phyloP scores from a whole-genome alignment of 1,140 invertebrate genomes.

The Hycleus phaleratus region DNA sequence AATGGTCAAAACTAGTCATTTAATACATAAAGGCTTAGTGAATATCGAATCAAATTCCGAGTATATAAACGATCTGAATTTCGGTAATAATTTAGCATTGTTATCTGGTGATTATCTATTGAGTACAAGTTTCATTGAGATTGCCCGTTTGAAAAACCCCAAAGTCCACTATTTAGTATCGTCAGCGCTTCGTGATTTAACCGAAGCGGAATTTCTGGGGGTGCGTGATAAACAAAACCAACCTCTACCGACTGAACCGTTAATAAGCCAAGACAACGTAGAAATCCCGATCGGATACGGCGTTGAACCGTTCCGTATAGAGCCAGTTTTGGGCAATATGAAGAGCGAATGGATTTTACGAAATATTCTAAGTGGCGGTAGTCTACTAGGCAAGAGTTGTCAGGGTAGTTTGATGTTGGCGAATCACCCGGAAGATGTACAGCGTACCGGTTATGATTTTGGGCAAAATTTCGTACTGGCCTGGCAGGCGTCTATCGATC shows the following conservation, averaged over 20 bases:
- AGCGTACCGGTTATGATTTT: slow-evolving; percentile 74
- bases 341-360: slow-evolving; percentile 71
- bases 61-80: slow-evolving; percentile 67
- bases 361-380: slow-evolving; percentile 72
- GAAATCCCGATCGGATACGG: slow-evolving; percentile 24
- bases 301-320: slow-evolving; percentile 24
- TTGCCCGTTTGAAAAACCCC: slow-evolving; percentile 68
- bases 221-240: slow-evolving; percentile 62
- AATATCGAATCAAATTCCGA: slow-evolving; percentile 37
- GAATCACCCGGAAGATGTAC: slow-evolving; percentile 60
- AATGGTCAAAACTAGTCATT: slow-evolving; percentile 93
- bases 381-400: slow-evolving; percentile 79
- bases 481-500: slow-evolving; percentile 69
- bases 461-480: slow-evolving; percentile 83
- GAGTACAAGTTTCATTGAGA: slow-evolving; percentile 74
- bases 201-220: slow-evolving; percentile 81
- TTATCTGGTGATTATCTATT: slow-evolving; percentile 59
- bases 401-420: slow-evolving; percentile 75
- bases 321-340: slow-evolving; percentile 32
- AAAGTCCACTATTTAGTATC: slow-evolving; percentile 84
- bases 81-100: slow-evolving; percentile 91
- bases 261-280: slow-evolving; percentile 12
- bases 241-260: slow-evolving; percentile 60
- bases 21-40: slow-evolving; percentile 76
- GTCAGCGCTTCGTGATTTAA: slow-evolving; percentile 73